phyloP scores from a whole-genome alignment of 2,888 invertebrate genomes.

The Malthinus flaveolus region DNA sequence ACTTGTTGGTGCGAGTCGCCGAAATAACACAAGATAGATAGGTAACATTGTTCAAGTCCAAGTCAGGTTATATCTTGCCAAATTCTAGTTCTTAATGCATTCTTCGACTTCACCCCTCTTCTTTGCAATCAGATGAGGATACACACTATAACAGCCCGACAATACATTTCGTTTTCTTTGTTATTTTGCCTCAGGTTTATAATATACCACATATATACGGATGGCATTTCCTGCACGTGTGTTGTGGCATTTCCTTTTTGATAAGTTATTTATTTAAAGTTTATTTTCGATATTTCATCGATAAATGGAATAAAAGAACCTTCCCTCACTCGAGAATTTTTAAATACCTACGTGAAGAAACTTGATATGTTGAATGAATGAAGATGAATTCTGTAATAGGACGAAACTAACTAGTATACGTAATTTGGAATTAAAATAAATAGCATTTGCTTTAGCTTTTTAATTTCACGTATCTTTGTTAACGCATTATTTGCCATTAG shows the following conservation, averaged over 20 bases:
- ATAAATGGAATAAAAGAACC: too few species aligned
- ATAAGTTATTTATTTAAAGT: neutral
- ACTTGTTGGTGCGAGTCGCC: slow-evolving; percentile 16
- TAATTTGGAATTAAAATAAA: too few species aligned
- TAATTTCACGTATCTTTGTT: too few species aligned
- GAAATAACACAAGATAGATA: slow-evolving; percentile 2
- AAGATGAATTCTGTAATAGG: too few species aligned
- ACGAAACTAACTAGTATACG: too few species aligned
- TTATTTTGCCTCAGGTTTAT: neutral
- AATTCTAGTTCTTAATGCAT: slow-evolving; percentile 13
- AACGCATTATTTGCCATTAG: too few species aligned
- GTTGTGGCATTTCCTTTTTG: slow-evolving; percentile 19
- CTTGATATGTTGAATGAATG: too few species aligned
- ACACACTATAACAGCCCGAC: neutral
- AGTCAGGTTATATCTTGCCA: slow-evolving; percentile 17
- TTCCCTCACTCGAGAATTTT: too few species aligned
- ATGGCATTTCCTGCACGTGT: slow-evolving; percentile 21
- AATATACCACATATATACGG: slow-evolving; percentile 6
- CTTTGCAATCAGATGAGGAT: neutral
- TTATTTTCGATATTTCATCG: neutral
- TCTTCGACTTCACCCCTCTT: slow-evolving; percentile 2
- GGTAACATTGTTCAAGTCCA: slow-evolving; percentile 10
- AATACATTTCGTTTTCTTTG: slow-evolving; percentile 8
- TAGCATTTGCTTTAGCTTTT: too few species aligned
- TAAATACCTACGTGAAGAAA: too few species aligned